phyloP scores from a whole-genome alignment of 2,888 invertebrate genomes.

The Cataglyphis livida region DNA sequence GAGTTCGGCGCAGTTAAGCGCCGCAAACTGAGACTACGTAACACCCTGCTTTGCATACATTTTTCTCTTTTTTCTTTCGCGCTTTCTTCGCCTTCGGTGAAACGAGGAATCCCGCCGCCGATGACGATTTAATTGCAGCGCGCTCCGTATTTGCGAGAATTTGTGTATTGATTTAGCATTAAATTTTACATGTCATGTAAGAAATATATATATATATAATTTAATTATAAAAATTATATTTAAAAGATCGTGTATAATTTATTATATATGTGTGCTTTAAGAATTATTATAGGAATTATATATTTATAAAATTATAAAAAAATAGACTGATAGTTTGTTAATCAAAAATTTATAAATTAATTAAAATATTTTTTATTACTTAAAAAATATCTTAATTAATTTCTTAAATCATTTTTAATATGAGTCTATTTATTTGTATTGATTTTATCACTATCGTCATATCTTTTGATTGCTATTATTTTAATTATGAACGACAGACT shows the following conservation, averaged over 20 bases:
- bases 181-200: too few relatives aligned
- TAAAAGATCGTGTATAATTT: background rate
- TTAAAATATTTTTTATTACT: background rate
- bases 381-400: background rate
- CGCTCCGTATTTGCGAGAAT: background rate
- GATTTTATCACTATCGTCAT: background rate
- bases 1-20: slow-evolving; percentile 45
- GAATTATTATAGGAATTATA: background rate
- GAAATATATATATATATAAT: background rate
- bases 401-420: background rate
- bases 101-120: background rate
- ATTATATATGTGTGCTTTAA: background rate
- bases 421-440: background rate
- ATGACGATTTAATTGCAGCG: slow-evolving; percentile 28
- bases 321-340: background rate
- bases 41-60: slow-evolving; percentile 39
- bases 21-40: slow-evolving; percentile 42
- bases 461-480: background rate
- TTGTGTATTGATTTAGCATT: background rate
- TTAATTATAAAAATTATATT: background rate
- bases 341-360: too few relatives aligned
- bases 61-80: slow-evolving; percentile 44
- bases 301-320: background rate
- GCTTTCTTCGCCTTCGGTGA: slow-evolving; percentile 43
- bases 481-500: slow-evolving; percentile 6